phyloP scores from a whole-genome alignment of 2,797 vertebrate species.

The Hoplostethus mediterraneus region DNA sequence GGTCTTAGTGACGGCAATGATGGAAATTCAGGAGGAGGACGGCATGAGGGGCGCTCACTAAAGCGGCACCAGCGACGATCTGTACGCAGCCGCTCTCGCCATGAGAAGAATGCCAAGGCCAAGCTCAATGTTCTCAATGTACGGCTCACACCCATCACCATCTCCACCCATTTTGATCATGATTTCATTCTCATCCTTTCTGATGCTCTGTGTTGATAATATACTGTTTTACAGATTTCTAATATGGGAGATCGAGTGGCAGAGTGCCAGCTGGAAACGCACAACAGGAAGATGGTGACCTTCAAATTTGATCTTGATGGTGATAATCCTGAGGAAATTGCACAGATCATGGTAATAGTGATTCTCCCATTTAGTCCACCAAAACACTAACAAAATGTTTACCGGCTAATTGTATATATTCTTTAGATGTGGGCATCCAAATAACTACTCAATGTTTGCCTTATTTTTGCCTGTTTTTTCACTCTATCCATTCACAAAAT shows the following conservation, averaged over 20 bases:
- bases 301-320: conserved; percentile 99
- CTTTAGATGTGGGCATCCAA: too few species aligned
- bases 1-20: conserved; percentile 97
- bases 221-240: conserved; percentile 87
- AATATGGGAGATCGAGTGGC: conserved; percentile 97
- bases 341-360: conserved; percentile 93
- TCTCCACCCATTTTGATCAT: background rate
- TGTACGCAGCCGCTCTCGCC: conserved; percentile 94
- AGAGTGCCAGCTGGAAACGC: conserved; percentile 97
- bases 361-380: background rate
- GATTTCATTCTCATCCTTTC: background rate
- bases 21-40: conserved; percentile 88
- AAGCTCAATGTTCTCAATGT: conserved; percentile 97
- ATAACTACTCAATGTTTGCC: too few species aligned
- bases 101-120: conserved; percentile 91
- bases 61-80: conserved; percentile 93
- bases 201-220: background rate
- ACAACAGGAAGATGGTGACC: conserved; percentile 99
- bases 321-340: conserved; percentile 98
- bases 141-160: conserved; percentile 55
- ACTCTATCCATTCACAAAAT: too few species aligned
- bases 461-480: too few species aligned
- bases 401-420: too few species aligned
- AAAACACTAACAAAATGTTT: too few species aligned
- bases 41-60: conserved; percentile 90